Evolutionary conservation across 2,797 vertebrate genomes (phyloP).

Genomic region (Pangasius krempfi): DNA sequence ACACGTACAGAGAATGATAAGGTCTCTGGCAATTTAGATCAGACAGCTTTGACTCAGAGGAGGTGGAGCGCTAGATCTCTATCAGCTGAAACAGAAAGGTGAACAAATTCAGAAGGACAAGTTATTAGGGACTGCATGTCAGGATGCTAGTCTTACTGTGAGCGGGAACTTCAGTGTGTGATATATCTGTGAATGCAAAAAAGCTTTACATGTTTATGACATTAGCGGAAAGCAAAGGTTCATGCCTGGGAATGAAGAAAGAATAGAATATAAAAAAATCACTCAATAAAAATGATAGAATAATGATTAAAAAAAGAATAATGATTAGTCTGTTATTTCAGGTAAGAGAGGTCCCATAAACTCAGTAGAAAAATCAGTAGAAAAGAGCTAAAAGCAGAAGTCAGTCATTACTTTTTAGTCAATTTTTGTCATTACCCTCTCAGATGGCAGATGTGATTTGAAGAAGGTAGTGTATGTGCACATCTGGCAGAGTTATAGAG

Average conservation of each 20-base stretch:
- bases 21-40: slow-evolving; percentile 60
- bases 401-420: too few relatives aligned
- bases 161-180: not conserved
- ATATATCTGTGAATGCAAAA: not conserved
- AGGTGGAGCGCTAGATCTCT: slow-evolving; percentile 52
- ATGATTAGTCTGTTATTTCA: not conserved
- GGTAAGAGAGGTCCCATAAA: too few relatives aligned
- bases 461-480: not conserved
- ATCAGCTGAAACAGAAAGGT: slow-evolving; percentile 53
- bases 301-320: not conserved
- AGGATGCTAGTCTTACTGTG: slow-evolving; percentile 9
- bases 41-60: slow-evolving; percentile 49
- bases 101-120: slow-evolving; percentile 49
- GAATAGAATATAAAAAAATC: not conserved
- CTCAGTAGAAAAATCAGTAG: too few relatives aligned
- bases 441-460: not conserved
- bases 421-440: not conserved
- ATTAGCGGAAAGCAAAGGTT: not conserved
- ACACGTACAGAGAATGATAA: slow-evolving; percentile 58
- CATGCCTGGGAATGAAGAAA: not conserved
- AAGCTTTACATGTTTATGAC: not conserved
- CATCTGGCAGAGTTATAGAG: not conserved
- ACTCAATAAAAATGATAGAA: not conserved
- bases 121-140: slow-evolving; percentile 37
- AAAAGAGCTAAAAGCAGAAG: too few relatives aligned